Base-by-base conservation (phyloP, 2,113 vertebrate species). In the Cryptoleucopteryx plumbea region DNA sequence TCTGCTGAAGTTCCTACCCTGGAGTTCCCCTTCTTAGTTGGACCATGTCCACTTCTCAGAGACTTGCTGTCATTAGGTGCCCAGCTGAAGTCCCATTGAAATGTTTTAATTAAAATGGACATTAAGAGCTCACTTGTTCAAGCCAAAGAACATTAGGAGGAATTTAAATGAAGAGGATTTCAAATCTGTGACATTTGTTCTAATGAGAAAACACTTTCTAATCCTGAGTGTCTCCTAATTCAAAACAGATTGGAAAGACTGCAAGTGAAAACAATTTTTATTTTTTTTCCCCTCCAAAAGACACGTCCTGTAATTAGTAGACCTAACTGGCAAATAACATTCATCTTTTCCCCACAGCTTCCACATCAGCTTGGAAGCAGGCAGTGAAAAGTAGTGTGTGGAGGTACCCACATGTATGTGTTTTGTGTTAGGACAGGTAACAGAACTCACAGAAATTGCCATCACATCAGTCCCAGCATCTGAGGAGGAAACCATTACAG, bases 61-160 rank as follows among this genome's bases (percentile, higher is more conserved):
- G 95, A 92, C 93, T 82, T 79, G 87, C 81, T 96, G 79, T 58
- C 90, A 68, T 47, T 56, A 94, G 82, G 68, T 93, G 89, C 85
- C 77, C 86, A 85, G 92, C 94, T 71, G 86, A 94, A 95, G 97
- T 92, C 93, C 94, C 89, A 82, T 43, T 36, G 38, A 97, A 79
- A 74, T 4, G 48, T 83, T 68, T 97, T 98, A 98, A 98, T 98
- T 97, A 96, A 97, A 98, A 96, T 1, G 82, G 96, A 98, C 97
- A 96, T 96, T 96, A 97, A 95, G 93, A 97, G 85, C 93, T 97
- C 72, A 56, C 95, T 97, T 94, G 68, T 93, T 97, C 95, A 93
- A 98, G 95, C 95, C 96, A 92, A 95, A 96, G 96, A 97, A 97
- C 96, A 97, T 97, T 96, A 96, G 86, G 95, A 95, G 75, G 96